Evolutionary conservation across 2,888 invertebrate species (phyloP), one percentile per base, ranked within the genome.

Genomic region (Athetis lepigone): DNA sequence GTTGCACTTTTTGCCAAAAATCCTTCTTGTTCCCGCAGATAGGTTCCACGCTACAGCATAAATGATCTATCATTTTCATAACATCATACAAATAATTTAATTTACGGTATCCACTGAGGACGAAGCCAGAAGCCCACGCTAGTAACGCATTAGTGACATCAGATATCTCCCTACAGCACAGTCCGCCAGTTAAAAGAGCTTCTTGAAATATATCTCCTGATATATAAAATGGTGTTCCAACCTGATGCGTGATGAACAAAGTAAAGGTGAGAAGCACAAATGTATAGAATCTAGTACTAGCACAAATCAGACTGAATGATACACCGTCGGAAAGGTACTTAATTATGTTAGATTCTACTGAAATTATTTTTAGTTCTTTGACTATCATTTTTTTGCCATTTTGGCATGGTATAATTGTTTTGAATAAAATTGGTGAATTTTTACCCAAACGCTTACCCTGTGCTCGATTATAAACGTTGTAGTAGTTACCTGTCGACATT

Each of bases 101-200:
- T 29, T 88, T 61, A 0, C 61, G 36, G 56, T 79, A 84, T 43
- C 86, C 81, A 23, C 75, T 81, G 0, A 93, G 73, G 16, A 90
- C 61, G 59, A 93, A 91, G 0, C 93, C 94, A 11, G 88, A 84
- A 2, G 79, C 85, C n/a, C 92, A 93, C 45, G 91, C 89, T 4
- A 91, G 64, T 29, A 93, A 56, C 0, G 90, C 86, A 51, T 92
- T 91, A 0, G 89, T 80, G 0, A 91, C 82, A 66, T 92, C 91
- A 37, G 86, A 76, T 57, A 88, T 72, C 68, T 94, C 92, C 6
- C 65, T 72, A 37, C 80, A 77, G 8, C 43, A 37, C 23, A 85
- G 65, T 2, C 51, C 13, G 2, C 90, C 90, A 52, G 19, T 70
- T 4, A 29, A 9, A 0, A 92, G 59, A 7, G 85, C 77, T 11